These are phyloP conservation scores for Linhomoeus sp. DNA, from an alignment of 2,888 invertebrate species.

Conservation along the genomic window DNA sequence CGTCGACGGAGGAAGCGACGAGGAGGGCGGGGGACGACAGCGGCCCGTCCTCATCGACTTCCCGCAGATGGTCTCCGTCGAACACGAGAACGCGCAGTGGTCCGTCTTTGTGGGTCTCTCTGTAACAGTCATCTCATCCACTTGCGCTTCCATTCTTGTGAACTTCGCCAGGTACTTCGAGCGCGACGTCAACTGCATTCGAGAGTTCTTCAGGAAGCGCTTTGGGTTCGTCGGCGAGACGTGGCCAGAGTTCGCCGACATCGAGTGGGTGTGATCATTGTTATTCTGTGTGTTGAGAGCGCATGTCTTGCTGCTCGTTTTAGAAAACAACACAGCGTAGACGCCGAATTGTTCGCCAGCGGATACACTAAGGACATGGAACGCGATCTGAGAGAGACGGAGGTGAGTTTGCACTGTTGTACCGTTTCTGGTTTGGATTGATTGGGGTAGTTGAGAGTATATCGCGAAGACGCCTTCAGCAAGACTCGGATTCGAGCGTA, in stretches of 20 bases:
- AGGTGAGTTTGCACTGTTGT: too few species aligned
- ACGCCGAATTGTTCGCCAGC: slow-evolving; percentile 71
- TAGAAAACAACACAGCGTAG: slow-evolving; percentile 57
- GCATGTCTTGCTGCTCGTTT: too few species aligned
- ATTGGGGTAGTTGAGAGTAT: too few species aligned
- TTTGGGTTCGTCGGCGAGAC: slow-evolving; percentile 63
- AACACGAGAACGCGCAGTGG: slow-evolving; percentile 68
- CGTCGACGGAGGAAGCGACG: slow-evolving; percentile 8
- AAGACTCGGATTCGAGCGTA: too few species aligned
- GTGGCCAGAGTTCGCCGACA: slow-evolving; percentile 31
- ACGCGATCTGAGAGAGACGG: too few species aligned
- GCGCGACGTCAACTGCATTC: slow-evolving; percentile 76
- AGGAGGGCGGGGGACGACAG: slow-evolving; percentile 30
- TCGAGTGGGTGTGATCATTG: slow-evolving; percentile 18
- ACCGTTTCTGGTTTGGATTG: too few species aligned
- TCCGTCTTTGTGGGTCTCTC: slow-evolving; percentile 22
- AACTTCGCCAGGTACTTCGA: slow-evolving; percentile 53
- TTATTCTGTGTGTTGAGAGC: too few species aligned
- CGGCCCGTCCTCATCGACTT: slow-evolving; percentile 82
- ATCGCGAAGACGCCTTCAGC: too few species aligned
- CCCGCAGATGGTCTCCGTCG: slow-evolving; percentile 94
- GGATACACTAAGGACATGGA: slow-evolving; percentile 51
- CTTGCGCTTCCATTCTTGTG: background rate
- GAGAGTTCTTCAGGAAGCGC: slow-evolving; percentile 67
- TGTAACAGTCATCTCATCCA: background rate